Evolutionary conservation across 2,888 invertebrate species (phyloP).

Genomic region (Nomada ruficornis): DNA sequence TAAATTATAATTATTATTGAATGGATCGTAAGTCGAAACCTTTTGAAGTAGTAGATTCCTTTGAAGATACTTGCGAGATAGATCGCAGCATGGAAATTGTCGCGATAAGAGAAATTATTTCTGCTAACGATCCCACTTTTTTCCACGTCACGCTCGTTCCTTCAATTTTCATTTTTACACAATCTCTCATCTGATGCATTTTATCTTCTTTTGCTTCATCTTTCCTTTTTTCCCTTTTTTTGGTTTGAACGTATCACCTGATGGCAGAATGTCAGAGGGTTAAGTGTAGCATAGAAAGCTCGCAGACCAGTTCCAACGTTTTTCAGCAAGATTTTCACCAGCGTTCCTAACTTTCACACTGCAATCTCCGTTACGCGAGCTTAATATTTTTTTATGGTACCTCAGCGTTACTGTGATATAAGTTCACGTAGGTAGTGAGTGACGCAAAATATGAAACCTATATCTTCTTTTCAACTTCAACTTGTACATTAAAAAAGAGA

Average conservation of each 20-base stretch:
- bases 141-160: not conserved
- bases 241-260: not conserved
- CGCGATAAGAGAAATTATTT: not conserved
- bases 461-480: not conserved
- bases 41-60: not conserved
- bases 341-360: constrained; percentile 14
- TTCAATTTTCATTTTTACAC: too few relatives aligned
- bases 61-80: too few relatives aligned
- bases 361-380: constrained; percentile 19
- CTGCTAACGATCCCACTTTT: not conserved
- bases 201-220: too few relatives aligned
- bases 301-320: constrained; percentile 4
- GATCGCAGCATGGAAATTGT: too few relatives aligned
- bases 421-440: not conserved
- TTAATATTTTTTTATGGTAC: constrained; percentile 25
- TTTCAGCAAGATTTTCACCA: not conserved
- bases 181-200: too few relatives aligned
- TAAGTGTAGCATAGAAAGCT: constrained; percentile 4
- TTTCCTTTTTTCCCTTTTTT: too few relatives aligned
- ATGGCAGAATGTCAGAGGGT: not conserved
- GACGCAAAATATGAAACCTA: not conserved
- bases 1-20: too few relatives aligned
- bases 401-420: not conserved
- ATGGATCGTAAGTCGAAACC: too few relatives aligned
- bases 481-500: not conserved